phyloP scores from a whole-genome alignment of 2,797 vertebrate species.

The Masticophis lateralis region DNA sequence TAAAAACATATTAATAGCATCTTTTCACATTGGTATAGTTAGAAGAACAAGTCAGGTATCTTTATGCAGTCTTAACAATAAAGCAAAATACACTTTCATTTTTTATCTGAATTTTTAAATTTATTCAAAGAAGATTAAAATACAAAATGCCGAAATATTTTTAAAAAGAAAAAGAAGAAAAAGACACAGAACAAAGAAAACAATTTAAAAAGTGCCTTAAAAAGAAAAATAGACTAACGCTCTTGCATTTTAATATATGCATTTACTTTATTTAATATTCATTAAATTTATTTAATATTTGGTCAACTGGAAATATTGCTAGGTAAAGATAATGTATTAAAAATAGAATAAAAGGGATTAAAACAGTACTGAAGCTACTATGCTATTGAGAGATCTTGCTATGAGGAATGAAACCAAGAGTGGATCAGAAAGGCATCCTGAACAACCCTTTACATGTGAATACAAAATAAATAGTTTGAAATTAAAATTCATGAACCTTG shows the following conservation, averaged over 20 bases:
- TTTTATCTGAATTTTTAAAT: neutral
- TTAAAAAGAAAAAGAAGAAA: neutral
- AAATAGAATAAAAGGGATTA: conserved; percentile 65
- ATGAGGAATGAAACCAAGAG: conserved; percentile 47
- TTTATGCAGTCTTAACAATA: conserved; percentile 73
- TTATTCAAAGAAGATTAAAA: neutral
- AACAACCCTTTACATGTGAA: conserved; percentile 41
- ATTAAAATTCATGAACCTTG: conserved; percentile 32
- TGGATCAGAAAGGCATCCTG: conserved; percentile 39
- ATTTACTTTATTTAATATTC: conserved; percentile 72
- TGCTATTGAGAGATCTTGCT: conserved; percentile 44
- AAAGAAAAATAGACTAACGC: neutral
- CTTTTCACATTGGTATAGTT: conserved; percentile 7
- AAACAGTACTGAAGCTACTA: conserved; percentile 64
- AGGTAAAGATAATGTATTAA: conserved; percentile 64
- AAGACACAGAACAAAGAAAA: neutral
- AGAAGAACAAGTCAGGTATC: conserved; percentile 65
- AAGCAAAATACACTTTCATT: conserved; percentile 66
- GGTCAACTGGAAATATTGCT: conserved; percentile 77
- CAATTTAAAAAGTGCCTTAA: neutral
- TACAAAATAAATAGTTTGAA: conserved; percentile 38
- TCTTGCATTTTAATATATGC: conserved; percentile 70
- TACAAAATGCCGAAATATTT: neutral
- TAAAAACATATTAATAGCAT: neutral
- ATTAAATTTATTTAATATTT: conserved; percentile 67